These are phyloP conservation scores for Drosophila emarginata DNA, from an alignment of 2,888 invertebrate species.

Conservation along the genomic window DNA sequence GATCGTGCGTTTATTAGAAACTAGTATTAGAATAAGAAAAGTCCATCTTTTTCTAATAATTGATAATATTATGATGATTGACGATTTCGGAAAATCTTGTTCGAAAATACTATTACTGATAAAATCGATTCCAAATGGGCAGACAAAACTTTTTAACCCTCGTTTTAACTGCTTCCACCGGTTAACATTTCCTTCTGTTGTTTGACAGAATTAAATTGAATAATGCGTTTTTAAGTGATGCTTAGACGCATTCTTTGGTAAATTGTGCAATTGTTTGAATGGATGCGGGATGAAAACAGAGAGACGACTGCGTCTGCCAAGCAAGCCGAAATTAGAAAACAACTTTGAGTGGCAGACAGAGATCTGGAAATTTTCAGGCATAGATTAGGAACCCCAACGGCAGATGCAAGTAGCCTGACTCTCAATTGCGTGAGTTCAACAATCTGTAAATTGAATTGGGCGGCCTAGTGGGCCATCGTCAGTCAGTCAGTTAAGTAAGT, in stretches of 20 bases:
- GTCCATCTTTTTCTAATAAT: no score
- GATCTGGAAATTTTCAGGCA: constrained; percentile 47
- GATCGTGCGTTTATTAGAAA: no score
- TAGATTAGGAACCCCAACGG: constrained; percentile 41
- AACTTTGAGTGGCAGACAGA: constrained; percentile 32
- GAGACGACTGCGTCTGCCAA: constrained; percentile 1
- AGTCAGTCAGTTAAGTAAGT: constrained; percentile 18
- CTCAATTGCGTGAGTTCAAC: constrained; percentile 63
- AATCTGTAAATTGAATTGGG: constrained; percentile 44
- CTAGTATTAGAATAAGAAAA: no score
- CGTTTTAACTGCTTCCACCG: not conserved
- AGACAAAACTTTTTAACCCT: not conserved
- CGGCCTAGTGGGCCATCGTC: constrained; percentile 16
- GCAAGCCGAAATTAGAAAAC: constrained; percentile 46
- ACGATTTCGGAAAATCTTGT: no score
- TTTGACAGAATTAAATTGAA: constrained; percentile 65
- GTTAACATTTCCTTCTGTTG: not conserved
- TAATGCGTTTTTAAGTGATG: constrained; percentile 79
- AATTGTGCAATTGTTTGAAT: constrained; percentile 75
- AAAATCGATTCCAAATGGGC: no score
- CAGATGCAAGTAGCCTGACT: constrained; percentile 33
- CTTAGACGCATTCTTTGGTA: constrained; percentile 77
- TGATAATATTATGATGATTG: no score
- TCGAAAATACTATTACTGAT: no score
- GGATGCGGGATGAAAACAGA: not conserved